These are phyloP conservation scores for Atherinosoma microstoma DNA, from an alignment of 2,797 vertebrate species.

Conservation along the genomic window DNA sequence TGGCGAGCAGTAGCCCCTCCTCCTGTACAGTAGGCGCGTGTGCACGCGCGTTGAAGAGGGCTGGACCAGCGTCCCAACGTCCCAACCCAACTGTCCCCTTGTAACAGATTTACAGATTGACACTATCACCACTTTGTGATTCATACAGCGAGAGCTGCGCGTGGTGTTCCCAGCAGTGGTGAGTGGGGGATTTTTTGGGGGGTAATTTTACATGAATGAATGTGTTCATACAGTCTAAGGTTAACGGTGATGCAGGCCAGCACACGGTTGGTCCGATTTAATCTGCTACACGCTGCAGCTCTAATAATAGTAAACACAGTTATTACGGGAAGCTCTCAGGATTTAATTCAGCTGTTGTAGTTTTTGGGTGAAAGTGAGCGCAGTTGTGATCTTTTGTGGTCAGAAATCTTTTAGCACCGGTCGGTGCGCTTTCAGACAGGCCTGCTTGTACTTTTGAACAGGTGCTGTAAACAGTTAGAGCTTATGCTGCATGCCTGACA, in stretches of 20 bases:
- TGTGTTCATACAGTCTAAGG: background rate
- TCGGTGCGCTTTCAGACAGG: conserved; percentile 23
- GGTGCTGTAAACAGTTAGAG: conserved; percentile 54
- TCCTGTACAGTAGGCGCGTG: conserved; percentile 29
- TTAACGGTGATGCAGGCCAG: conserved; percentile 53
- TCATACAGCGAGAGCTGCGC: background rate
- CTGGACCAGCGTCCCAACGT: conserved; percentile 24
- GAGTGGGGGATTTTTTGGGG: conserved; percentile 27
- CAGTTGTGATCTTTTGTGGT: background rate
- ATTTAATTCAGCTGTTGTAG: background rate
- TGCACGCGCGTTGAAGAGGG: background rate
- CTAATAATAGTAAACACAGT: conserved; percentile 16
- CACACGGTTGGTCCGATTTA: conserved; percentile 11
- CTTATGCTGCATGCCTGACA: conserved; percentile 14
- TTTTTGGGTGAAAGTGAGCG: background rate
- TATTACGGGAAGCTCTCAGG: background rate
- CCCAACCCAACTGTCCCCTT: background rate
- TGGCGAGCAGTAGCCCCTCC: conserved; percentile 31
- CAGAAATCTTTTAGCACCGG: conserved; percentile 12
- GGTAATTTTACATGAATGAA: too few species aligned
- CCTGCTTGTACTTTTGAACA: conserved; percentile 54
- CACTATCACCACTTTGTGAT: background rate
- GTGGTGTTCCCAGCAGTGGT: conserved; percentile 42
- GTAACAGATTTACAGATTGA: conserved; percentile 30
- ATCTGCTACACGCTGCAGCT: background rate